Evolutionary conservation across 2,113 vertebrate species (phyloP).

Genomic region (Potamarius usumacintae): DNA sequence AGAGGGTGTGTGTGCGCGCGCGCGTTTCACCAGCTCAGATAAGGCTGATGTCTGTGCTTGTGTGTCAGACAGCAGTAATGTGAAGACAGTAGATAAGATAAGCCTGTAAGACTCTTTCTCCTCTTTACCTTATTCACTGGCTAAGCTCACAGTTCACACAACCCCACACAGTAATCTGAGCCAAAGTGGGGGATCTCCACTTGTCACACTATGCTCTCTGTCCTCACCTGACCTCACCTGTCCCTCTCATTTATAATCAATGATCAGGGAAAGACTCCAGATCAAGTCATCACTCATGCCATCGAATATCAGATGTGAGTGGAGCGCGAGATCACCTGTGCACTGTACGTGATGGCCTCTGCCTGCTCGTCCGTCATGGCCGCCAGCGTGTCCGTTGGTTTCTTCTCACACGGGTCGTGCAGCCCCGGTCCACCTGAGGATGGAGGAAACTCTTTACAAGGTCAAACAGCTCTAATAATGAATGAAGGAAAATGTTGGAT

Average conservation of each 20-base stretch:
- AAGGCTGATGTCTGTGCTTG: slow-evolving; percentile 11
- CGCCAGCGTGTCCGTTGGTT: slow-evolving; percentile 87
- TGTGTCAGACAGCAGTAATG: slow-evolving; percentile 18
- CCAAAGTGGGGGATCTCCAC: background rate
- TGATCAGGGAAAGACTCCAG: background rate
- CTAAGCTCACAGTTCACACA: slow-evolving; percentile 1
- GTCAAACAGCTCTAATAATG: background rate
- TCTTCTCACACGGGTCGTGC: slow-evolving; percentile 95
- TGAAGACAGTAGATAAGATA: slow-evolving; percentile 45
- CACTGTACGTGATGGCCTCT: slow-evolving; percentile 91
- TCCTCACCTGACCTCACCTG: background rate
- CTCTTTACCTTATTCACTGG: background rate
- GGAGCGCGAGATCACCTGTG: slow-evolving; percentile 81
- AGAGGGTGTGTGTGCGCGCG: background rate
- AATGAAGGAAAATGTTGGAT: background rate
- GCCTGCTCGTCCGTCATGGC: slow-evolving; percentile 89
- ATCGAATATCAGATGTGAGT: background rate
- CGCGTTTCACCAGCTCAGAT: slow-evolving; percentile 43
- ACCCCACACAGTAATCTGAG: background rate
- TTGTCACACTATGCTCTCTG: background rate
- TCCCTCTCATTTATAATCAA: background rate
- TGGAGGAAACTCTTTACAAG: slow-evolving; percentile 14
- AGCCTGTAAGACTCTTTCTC: slow-evolving; percentile 14
- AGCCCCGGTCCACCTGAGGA: slow-evolving; percentile 89
- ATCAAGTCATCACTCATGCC: background rate